A percentile compares a stretch with the other conserved stretches of the same genome.
Conservation (phyloP, 2,113 vertebrate genomes). For the Irena cyanogastra region DNA sequence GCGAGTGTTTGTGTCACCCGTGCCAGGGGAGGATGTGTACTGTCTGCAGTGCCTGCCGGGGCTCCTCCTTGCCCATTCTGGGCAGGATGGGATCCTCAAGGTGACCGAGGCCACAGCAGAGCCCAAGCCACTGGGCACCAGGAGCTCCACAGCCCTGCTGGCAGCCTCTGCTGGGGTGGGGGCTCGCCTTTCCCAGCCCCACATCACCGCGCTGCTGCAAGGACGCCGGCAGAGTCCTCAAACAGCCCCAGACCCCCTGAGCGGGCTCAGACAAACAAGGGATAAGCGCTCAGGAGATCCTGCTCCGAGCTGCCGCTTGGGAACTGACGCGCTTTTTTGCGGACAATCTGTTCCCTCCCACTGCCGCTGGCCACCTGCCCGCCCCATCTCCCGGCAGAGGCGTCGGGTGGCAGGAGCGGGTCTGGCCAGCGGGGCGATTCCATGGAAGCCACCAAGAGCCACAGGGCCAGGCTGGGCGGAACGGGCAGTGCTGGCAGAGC, state of each 20-base stretch:
- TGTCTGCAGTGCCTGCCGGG: fast-evolving
- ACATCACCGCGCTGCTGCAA: not conserved
- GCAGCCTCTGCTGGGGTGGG: not conserved
- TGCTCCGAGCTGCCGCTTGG: not conserved
- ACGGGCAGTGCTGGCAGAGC: not conserved
- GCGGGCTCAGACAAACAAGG: not conserved
- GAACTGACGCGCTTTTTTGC: not conserved
- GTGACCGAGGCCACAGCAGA: fast-evolving
- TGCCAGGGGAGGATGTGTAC: not conserved
- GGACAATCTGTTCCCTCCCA: constrained; percentile 24
- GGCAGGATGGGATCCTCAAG: not conserved
- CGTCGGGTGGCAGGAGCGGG: fast-evolving
- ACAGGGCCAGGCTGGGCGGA: not conserved
- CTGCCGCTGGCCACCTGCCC: not conserved
- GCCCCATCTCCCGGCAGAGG: not conserved
- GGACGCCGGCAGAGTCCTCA: not conserved
- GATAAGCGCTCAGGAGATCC: not conserved
- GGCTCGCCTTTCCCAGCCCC: not conserved
- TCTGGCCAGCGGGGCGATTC: not conserved
- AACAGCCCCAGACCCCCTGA: not conserved
- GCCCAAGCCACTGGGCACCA: not conserved
- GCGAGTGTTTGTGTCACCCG: not conserved
- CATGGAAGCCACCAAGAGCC: not conserved
- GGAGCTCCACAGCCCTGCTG: not conserved
- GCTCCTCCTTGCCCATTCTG: fast-evolving